Percentiles rank a stretch among this genome's conserved stretches.
phyloP scores from a whole-genome alignment of 1,140 invertebrate genomes.

The Limonius californicus region DNA sequence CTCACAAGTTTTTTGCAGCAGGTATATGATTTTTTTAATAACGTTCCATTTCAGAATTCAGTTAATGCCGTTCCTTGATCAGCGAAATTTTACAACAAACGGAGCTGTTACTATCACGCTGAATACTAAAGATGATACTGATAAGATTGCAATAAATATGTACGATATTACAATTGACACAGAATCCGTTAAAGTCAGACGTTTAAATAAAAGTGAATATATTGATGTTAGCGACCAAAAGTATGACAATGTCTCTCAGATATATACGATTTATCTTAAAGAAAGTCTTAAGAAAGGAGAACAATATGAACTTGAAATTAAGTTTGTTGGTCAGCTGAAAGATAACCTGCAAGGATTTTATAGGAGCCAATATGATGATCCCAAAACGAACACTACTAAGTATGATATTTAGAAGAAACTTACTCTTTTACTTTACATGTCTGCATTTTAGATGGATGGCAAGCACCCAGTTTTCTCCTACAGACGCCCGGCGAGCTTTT shows the following conservation, averaged over 20 bases:
- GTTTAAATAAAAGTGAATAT: constrained; percentile 88
- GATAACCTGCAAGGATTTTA: constrained; percentile 74
- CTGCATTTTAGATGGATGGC: constrained; percentile 57
- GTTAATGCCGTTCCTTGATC: constrained; percentile 35
- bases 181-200: constrained; percentile 70
- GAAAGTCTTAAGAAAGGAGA: constrained; percentile 29
- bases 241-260: constrained; percentile 33
- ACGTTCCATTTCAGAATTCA: constrained; percentile 32
- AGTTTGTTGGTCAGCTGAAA: constrained; percentile 38
- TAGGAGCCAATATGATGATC: constrained; percentile 64
- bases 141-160: constrained; percentile 38
- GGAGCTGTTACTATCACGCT: constrained; percentile 38
- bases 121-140: constrained; percentile 31
- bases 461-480: constrained; percentile 79
- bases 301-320: constrained; percentile 34
- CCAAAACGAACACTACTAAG: neutral
- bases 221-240: constrained; percentile 65
- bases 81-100: constrained; percentile 34
- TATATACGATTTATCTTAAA: constrained; percentile 35
- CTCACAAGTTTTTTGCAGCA: no score
- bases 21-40: neutral
- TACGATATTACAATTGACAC: constrained; percentile 38
- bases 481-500: constrained; percentile 76
- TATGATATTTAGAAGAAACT: neutral
- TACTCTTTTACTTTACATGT: constrained; percentile 10